phyloP scores from a whole-genome alignment of 2,888 invertebrate species.

The Apamea anceps region DNA sequence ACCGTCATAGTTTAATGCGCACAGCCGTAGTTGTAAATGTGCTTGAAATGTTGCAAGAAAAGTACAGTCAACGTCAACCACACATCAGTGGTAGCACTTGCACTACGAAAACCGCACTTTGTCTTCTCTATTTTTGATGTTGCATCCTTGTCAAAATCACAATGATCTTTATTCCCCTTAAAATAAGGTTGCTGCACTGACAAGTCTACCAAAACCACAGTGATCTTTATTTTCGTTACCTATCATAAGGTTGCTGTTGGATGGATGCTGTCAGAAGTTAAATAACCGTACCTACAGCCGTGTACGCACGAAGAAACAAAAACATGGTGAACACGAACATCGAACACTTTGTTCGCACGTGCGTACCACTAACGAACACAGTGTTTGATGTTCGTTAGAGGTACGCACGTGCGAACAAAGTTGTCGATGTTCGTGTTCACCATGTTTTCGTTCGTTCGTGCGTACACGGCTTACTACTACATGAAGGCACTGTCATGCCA shows the following conservation, averaged over 20 bases:
- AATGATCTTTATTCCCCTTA: not conserved
- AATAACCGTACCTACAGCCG: not conserved
- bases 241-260: not conserved
- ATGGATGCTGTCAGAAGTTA: not conserved
- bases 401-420: too few species aligned
- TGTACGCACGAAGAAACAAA: too few species aligned
- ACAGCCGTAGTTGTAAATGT: constrained; percentile 38
- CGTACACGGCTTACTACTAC: too few species aligned
- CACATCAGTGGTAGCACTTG: not conserved
- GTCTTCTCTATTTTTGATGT: too few species aligned
- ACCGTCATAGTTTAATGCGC: constrained; percentile 56
- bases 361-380: too few species aligned
- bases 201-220: not conserved
- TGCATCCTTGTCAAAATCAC: not conserved
- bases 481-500: not conserved
- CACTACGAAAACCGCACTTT: not conserved
- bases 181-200: not conserved
- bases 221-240: too few species aligned
- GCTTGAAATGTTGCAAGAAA: constrained; percentile 30
- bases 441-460: too few species aligned
- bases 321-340: too few species aligned
- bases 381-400: too few species aligned
- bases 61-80: not conserved
- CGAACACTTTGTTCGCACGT: too few species aligned
- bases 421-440: too few species aligned